Conservation (phyloP, 35 echinoderm and acorn worm species). For the Apostichopus parvimensis region DNA sequence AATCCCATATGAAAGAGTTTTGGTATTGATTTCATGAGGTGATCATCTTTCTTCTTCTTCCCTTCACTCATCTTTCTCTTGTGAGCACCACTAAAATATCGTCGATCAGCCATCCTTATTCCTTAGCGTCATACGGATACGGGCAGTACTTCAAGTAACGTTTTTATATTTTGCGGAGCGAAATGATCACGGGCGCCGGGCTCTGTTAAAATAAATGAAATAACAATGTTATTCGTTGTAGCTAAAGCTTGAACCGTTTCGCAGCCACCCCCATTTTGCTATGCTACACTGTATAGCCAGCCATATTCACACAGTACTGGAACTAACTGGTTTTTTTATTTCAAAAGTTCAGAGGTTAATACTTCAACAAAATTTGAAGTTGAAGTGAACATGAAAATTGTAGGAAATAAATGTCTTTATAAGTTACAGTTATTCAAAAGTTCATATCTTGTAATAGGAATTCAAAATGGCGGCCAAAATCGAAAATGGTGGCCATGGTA, state of each 20-base stretch:
- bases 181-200: slow-evolving; percentile 30
- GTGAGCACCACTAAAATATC: slow-evolving; percentile 26
- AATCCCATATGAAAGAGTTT: slow-evolving; percentile 38
- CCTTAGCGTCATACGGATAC: slow-evolving; percentile 15
- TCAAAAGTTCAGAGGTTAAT: too few species aligned
- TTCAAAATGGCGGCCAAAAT: too few species aligned
- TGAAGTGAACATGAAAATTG: too few species aligned
- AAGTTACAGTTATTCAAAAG: too few species aligned
- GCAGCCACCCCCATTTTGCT: too few species aligned
- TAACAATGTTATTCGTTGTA: slow-evolving; percentile 45
- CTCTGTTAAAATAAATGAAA: slow-evolving; percentile 42
- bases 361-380: too few species aligned
- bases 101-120: slow-evolving; percentile 40
- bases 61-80: slow-evolving; percentile 29
- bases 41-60: slow-evolving; percentile 38
- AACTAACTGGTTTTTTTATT: too few species aligned
- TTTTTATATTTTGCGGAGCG: slow-evolving; percentile 32
- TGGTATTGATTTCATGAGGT: slow-evolving; percentile 41
- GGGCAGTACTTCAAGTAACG: slow-evolving; percentile 30
- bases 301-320: too few species aligned
- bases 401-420: too few species aligned
- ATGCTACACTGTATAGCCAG: too few species aligned
- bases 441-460: too few species aligned
- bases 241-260: neutral
- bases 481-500: too few species aligned